Evolutionary conservation across 2,888 invertebrate genomes (phyloP), one percentile per base, ranked within the genome.

Genomic region (Acleris laterana): DNA sequence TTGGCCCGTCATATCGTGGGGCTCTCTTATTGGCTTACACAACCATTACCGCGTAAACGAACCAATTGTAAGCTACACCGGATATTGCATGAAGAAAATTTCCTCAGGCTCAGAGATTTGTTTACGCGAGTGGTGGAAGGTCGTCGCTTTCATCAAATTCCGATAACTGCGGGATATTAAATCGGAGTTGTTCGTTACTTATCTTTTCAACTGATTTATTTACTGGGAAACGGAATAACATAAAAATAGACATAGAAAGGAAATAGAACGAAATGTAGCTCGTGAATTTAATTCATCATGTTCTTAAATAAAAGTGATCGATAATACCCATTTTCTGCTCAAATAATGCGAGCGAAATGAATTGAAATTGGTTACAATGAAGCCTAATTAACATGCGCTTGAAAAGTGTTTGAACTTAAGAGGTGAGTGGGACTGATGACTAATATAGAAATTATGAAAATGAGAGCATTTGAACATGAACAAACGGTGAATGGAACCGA

Each of bases 61-160:
- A 69, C 91, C 87, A 88, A 88, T 88, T 58, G 74, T 66, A 74
- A 81, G 68, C 68, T 62, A 51, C 70, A 85, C 87, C 89, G 90
- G 91, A 91, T 84, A 89, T 90, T 85, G 78, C 77, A 82, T 87
- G 79, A 87, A 85, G 82, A 83, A 83, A 89, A 87, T 90, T 88
- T 86, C 90, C 87, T 85, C 38, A 11, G 11, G 11, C 32, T 32
- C 85, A 86, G 83, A 90, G 84, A 89, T 86, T 92, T 90, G 89
- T 90, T 90, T 90, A 87, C 84, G 83, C 79, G 83, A 86, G 73
- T 78, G 79, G 79, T 75, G 83, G 81, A 78, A 75, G 82, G 85
- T 81, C 79, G 82, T 77, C 69, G 72, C 68, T 80, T 77, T 86
- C 57, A 62, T 48, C 20, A 51, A 62, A 81, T 81, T 71, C 78